Base-by-base conservation (phyloP, 2,888 invertebrate genomes). In the Eupithecia dodoneata region DNA sequence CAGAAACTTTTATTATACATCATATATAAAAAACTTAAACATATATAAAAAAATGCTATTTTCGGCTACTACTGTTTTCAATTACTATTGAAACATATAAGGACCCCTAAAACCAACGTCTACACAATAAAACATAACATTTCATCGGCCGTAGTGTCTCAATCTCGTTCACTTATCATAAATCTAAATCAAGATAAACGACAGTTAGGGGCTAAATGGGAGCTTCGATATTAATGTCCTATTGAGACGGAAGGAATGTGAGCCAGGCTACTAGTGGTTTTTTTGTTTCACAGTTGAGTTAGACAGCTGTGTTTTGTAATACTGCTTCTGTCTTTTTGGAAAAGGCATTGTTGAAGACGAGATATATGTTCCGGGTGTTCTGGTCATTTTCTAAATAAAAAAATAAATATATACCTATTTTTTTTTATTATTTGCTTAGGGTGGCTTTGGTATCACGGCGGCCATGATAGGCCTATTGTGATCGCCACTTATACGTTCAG, bases 101-200 rank as follows among this genome's bases (percentile, higher is more conserved):
- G 70, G 70, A 49, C 45, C 70, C 18, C 49, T 42, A 41, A 70
- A 70, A 47, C 18, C 70, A 45, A 47, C 47, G 2, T 69, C 42
- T 9, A 69, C 81, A 85, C 84, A 85, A 84, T 84, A 77, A 79
- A 80, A 79, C 74, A 76, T 77, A 79, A 80, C 76, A 79, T 87
- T 85, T 87, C 85, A 82, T 81, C 87, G 80, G 76, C 79, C 83
- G 84, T 86, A 86, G 91, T 90, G 90, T 90, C 93, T 93, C 93
- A 92, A 93, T 93, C 92, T 88, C 55, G 81, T 83, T 86, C 88
- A 89, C 88, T 92, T 93, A 94, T 94, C 94, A 93, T 92, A 93
- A 91, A 94, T 94, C 94, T 93, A 84, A 86, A 94, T 94, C 94
- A 92, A 91, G 93, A 94, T 94, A 92, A 92, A 88, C 89, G 90